Base-by-base conservation (phyloP, 2,888 invertebrate genomes). In the Tinea trinotella region DNA sequence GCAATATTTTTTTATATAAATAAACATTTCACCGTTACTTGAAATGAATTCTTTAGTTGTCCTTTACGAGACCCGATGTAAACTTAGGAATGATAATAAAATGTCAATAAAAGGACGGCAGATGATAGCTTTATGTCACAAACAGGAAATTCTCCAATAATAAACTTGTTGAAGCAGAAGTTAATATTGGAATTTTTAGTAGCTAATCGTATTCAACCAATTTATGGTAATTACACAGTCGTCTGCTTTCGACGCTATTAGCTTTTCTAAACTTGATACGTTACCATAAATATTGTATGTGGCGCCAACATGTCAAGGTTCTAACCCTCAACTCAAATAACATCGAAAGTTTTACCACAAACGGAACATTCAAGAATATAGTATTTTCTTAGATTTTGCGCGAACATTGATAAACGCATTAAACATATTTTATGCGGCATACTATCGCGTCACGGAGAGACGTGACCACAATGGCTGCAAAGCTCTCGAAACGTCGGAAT, bases 1-100 rank as follows among this genome's bases (percentile, higher is more conserved):
- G 18, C 46, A 46, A 46, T 19, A 46, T 46, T 19, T 19, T n/a
- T 46, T 46, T 46, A 46, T 46, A 15, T n/a, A 40, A n/a, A 40
- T 17, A 40, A 6, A 10, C 46, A 7, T 13, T 40, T 15, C 40
- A 40, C 46, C 46, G 46, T 46, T 46, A 46, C 46, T 46, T 19
- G 7, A 46, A 19, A 40, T 40, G 40, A 40, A 46, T 46, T 46
- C 46, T 17, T 46, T 17, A n/a, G 36, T n/a, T 36, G 36, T 36
- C 36, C 36, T 36, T 36, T 36, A 19, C 18, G 10, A 4, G 30
- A 30, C 30, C 30, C 30, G 30, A 40, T 40, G 40, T 40, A 15
- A 40, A 40, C 40, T 4, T 15, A 2, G 15, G 40, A 40, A 15
- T 15, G 12, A 40, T 40, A 40, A 40, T 40, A 40, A 40, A 40